Conservation (phyloP, 2,888 invertebrate species). For the Microctonus brassicae region DNA sequence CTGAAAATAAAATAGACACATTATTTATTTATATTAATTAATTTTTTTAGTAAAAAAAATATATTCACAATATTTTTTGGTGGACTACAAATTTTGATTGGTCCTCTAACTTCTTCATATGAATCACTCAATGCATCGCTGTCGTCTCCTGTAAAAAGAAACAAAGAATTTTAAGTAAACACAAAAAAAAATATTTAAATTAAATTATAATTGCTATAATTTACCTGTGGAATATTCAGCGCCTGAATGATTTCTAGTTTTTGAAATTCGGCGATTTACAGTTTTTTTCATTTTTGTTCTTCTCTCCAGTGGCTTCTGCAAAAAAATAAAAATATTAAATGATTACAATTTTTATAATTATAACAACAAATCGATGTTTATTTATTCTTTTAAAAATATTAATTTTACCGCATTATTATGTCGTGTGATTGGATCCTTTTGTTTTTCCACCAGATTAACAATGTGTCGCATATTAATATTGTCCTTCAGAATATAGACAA, state of each 20-base stretch:
- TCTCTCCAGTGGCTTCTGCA: no score
- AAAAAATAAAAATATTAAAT: no score
- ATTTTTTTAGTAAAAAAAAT: no score
- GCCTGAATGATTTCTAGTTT: background rate
- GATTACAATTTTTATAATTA: no score
- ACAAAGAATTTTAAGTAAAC: background rate
- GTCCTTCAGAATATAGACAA: background rate
- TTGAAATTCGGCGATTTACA: background rate
- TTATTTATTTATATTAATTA: no score
- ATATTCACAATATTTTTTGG: conserved; percentile 29
- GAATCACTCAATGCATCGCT: conserved; percentile 15
- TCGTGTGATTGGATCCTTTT: background rate
- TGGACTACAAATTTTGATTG: conserved; percentile 38
- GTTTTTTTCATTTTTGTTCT: background rate
- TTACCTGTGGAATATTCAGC: no score
- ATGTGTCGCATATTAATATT: background rate
- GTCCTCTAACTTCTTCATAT: conserved; percentile 37
- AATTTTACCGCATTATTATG: background rate
- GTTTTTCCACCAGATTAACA: background rate
- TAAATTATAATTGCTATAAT: background rate
- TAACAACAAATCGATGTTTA: no score
- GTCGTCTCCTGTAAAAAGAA: background rate
- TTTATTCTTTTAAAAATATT: background rate
- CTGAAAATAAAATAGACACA: conserved; percentile 33
- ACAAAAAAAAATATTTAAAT: background rate